These are phyloP conservation scores for Labeo calbasu DNA, from an alignment of 2,797 vertebrate species.

Conservation along the genomic window DNA sequence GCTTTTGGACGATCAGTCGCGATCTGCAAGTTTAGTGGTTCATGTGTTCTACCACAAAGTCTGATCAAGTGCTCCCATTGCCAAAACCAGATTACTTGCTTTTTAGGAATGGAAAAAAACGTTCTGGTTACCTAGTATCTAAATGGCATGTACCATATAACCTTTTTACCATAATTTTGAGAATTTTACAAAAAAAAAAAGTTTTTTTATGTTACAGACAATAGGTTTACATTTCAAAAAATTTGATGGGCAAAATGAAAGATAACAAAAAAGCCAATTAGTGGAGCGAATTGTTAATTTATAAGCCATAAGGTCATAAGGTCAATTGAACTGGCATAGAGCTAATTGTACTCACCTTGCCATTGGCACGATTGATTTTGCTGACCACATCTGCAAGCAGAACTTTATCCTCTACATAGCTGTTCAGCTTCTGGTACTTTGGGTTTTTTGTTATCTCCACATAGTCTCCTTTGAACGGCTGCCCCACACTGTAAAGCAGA, in stretches of 20 bases:
- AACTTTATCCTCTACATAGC: constrained; percentile 90
- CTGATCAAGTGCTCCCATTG: background rate
- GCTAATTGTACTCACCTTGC: constrained; percentile 83
- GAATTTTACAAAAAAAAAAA: background rate
- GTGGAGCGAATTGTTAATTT: too few species aligned
- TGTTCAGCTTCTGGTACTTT: constrained; percentile 95
- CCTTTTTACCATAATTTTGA: background rate
- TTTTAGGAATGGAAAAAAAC: background rate
- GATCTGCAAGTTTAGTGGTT: background rate
- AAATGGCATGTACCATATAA: background rate
- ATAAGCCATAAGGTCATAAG: background rate
- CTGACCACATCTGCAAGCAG: constrained; percentile 95
- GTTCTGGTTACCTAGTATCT: background rate
- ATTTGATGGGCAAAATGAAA: background rate
- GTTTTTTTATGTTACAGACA: background rate
- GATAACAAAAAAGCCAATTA: background rate
- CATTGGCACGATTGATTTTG: constrained; percentile 97
- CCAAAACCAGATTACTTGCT: background rate
- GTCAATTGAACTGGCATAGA: background rate
- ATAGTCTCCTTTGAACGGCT: constrained; percentile 96
- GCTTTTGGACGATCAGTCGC: background rate
- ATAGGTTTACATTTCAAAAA: too few species aligned
- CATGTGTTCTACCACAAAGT: background rate
- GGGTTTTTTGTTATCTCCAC: constrained; percentile 95
- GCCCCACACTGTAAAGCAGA: constrained; percentile 82